Evolutionary conservation across 2,113 vertebrate genomes (phyloP).

Genomic region (Pseudorectes ferrugineus): DNA sequence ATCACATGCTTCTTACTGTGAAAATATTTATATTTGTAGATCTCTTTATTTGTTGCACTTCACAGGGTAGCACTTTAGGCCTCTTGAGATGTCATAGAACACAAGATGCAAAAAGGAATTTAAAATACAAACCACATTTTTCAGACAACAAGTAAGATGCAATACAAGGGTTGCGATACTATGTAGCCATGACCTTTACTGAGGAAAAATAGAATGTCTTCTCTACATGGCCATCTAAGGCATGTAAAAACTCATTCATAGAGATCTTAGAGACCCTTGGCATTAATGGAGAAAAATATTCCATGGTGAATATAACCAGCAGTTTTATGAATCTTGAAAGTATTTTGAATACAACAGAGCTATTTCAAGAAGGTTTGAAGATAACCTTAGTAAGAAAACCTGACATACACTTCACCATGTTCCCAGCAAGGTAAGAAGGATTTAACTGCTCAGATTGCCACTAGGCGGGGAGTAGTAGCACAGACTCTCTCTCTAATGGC

Average conservation of each 20-base stretch:
- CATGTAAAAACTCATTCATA: not conserved
- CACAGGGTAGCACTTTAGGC: not conserved
- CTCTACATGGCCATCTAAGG: not conserved
- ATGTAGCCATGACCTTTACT: not conserved
- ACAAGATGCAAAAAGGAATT: not conserved
- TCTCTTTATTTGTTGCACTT: not conserved
- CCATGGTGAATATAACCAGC: not conserved
- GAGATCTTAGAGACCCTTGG: not conserved
- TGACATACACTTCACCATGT: fast-evolving
- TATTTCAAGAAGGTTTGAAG: not conserved
- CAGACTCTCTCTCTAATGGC: not conserved
- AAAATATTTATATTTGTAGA: not conserved
- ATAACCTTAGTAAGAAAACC: not conserved
- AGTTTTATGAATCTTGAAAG: not conserved
- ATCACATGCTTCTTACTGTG: not conserved
- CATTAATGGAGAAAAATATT: not conserved
- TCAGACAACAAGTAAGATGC: not conserved
- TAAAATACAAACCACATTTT: not conserved
- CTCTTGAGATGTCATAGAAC: not conserved
- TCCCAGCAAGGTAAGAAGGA: not conserved
- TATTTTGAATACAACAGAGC: not conserved
- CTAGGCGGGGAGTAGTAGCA: not conserved
- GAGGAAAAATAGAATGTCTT: not conserved
- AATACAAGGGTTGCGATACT: not conserved
- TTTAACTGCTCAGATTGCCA: not conserved